Conservation (phyloP, 2,888 invertebrate species). For the Drosophila parthenogenetica region DNA sequence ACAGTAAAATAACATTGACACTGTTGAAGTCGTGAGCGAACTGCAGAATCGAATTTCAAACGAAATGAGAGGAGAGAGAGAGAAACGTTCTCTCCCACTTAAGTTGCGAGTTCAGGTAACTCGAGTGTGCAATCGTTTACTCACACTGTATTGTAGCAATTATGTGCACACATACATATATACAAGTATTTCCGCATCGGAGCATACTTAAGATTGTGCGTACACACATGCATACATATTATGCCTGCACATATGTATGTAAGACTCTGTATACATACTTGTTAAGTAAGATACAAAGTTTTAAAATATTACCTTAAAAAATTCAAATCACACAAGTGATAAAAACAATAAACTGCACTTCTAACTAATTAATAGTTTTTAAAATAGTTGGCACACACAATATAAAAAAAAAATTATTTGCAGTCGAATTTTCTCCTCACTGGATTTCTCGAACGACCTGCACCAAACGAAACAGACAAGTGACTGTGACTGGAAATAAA, state of each 20-base stretch:
- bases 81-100: slow-evolving; percentile 12
- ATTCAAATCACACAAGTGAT: slow-evolving; percentile 13
- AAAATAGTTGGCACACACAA: slow-evolving; percentile 14
- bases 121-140: slow-evolving; percentile 32
- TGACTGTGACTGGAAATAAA: slow-evolving; percentile 50
- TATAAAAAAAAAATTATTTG: slow-evolving; percentile 34
- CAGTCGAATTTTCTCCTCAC: slow-evolving; percentile 25
- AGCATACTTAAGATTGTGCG: slow-evolving; percentile 35
- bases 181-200: slow-evolving; percentile 47
- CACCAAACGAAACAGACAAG: slow-evolving; percentile 51
- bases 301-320: slow-evolving; percentile 30
- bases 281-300: slow-evolving; percentile 19
- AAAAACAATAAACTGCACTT: not conserved
- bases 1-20: slow-evolving; percentile 15
- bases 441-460: slow-evolving; percentile 39
- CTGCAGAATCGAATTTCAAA: slow-evolving; percentile 31
- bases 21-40: slow-evolving; percentile 13
- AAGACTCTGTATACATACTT: not conserved
- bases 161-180: slow-evolving; percentile 8
- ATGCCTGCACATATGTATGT: slow-evolving; percentile 16
- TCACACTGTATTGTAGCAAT: slow-evolving; percentile 34
- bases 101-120: slow-evolving; percentile 39
- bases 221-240: slow-evolving; percentile 3
- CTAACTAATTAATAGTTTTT: not conserved
- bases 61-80: slow-evolving; percentile 16